These are phyloP conservation scores for Chloropsis cyanopogon DNA, from an alignment of 2,113 vertebrate genomes.

Conservation along the genomic window DNA sequence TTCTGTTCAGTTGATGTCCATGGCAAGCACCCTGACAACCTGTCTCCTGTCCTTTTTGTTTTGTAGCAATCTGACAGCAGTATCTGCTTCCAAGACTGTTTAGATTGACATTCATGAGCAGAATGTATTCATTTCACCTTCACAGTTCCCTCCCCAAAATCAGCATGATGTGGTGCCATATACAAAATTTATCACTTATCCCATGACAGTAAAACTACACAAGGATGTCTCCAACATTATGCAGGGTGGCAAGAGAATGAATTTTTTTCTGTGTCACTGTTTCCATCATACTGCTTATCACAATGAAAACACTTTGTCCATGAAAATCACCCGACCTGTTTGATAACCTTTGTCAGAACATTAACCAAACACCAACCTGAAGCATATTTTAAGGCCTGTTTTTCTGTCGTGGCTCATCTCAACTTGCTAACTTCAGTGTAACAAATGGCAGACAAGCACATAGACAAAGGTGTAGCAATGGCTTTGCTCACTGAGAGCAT, in stretches of 20 bases:
- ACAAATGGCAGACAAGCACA: neutral
- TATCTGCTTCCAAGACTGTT: neutral
- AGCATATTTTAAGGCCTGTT: neutral
- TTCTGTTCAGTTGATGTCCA: neutral
- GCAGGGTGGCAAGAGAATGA: neutral
- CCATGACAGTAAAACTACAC: neutral
- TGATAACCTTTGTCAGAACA: neutral
- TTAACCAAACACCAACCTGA: neutral
- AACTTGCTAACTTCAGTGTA: neutral
- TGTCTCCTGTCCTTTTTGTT: neutral
- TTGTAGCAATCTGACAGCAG: neutral
- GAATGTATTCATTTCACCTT: conserved; percentile 38
- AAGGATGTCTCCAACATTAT: neutral
- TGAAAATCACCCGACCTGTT: neutral
- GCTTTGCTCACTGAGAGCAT: neutral
- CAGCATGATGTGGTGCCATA: neutral
- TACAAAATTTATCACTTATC: conserved; percentile 25
- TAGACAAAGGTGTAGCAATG: neutral
- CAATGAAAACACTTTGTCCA: neutral
- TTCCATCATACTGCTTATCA: neutral
- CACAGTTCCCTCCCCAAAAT: neutral
- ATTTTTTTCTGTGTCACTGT: neutral
- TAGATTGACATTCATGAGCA: conserved; percentile 8
- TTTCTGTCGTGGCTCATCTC: neutral
- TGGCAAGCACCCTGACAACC: neutral